These are phyloP conservation scores for Stictocephala bisonia DNA, from an alignment of 2,888 invertebrate species.

Conservation along the genomic window DNA sequence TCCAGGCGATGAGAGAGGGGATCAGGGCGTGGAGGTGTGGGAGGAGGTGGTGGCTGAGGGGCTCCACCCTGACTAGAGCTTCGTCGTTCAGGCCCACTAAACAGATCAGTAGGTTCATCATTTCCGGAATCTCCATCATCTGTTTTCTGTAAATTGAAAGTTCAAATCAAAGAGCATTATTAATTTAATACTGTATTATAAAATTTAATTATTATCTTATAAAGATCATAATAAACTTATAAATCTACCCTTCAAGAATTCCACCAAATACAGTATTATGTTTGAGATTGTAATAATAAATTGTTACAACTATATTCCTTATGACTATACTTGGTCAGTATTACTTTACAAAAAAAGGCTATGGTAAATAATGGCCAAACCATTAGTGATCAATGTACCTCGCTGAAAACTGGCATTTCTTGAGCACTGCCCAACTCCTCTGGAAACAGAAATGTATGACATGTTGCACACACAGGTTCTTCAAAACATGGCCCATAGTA, in stretches of 20 bases:
- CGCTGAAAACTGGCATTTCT: constrained; percentile 62
- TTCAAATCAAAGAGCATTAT: constrained; percentile 38
- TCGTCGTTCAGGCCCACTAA: constrained; percentile 69
- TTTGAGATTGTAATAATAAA: neutral
- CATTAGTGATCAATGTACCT: constrained; percentile 60
- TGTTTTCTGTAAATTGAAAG: constrained; percentile 73
- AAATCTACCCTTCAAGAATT: neutral
- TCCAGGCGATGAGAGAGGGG: constrained; percentile 72
- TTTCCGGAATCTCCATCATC: constrained; percentile 95
- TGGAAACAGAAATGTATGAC: constrained; percentile 92
- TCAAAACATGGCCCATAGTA: constrained; percentile 93
- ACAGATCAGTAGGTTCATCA: constrained; percentile 87
- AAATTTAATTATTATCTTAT: too few species aligned
- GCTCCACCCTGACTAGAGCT: constrained; percentile 64
- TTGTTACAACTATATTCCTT: neutral
- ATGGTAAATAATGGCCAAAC: neutral
- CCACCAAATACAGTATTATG: neutral
- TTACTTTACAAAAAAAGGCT: constrained; percentile 22
- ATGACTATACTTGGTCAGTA: too few species aligned
- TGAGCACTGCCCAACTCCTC: constrained; percentile 68
- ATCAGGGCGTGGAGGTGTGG: constrained; percentile 66
- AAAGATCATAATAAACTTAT: too few species aligned
- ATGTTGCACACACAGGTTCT: constrained; percentile 91
- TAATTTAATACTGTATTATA: constrained; percentile 26
- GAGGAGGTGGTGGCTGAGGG: constrained; percentile 54